These are phyloP conservation scores for Catamblyrhynchus diadema DNA, from an alignment of 2,797 vertebrate species.

Conservation along the genomic window DNA sequence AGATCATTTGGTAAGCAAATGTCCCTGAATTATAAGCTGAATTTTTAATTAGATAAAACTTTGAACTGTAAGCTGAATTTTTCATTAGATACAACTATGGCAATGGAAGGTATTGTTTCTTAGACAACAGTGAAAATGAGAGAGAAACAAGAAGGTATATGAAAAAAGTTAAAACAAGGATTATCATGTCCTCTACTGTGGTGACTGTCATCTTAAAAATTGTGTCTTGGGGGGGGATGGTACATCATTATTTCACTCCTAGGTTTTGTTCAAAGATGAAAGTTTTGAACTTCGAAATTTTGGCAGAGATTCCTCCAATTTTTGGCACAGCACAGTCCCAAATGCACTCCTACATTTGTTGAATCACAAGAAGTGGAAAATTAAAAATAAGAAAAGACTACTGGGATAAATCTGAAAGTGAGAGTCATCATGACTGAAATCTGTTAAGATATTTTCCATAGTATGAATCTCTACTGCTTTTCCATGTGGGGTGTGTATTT, in stretches of 20 bases:
- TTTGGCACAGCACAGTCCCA: background rate
- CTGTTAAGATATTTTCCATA: background rate
- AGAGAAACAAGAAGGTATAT: background rate
- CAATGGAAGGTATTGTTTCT: background rate
- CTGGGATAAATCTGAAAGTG: background rate
- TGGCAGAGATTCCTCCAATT: background rate
- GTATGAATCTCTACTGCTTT: background rate
- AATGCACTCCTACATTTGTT: background rate
- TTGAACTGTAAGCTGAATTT: background rate
- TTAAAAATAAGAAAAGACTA: background rate
- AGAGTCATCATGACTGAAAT: background rate
- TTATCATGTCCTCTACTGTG: background rate
- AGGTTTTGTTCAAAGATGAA: background rate
- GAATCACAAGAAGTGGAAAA: conserved; percentile 3
- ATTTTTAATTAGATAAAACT: background rate
- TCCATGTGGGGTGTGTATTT: background rate
- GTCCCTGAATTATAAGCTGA: background rate
- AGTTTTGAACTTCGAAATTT: background rate
- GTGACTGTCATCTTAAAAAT: background rate
- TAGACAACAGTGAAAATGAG: background rate
- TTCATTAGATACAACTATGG: background rate
- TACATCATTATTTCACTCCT: background rate
- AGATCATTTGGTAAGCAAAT: background rate
- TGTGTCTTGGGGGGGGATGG: background rate
- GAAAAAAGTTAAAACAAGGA: background rate